Conservation (phyloP, 2,113 vertebrate species). For the Cygnus atratus region DNA sequence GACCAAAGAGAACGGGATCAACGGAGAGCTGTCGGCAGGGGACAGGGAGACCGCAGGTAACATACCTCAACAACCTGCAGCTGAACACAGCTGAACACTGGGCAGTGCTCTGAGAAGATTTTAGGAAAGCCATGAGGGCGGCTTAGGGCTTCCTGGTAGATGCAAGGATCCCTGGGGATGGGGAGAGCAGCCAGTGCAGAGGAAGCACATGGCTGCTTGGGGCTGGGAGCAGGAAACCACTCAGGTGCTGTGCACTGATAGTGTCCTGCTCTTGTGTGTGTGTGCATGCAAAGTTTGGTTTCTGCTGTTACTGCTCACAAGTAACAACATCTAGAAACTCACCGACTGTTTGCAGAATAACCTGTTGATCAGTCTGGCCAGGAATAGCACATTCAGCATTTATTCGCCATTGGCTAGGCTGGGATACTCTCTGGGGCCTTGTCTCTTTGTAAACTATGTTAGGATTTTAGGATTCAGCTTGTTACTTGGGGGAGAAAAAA, state of each 20-base stretch:
- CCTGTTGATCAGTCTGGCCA: background rate
- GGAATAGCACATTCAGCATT: background rate
- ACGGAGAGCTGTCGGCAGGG: conserved; percentile 87
- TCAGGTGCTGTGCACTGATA: background rate
- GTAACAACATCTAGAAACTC: background rate
- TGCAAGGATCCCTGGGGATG: background rate
- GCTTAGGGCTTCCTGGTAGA: background rate
- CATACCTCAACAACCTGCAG: background rate
- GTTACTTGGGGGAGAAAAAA: background rate
- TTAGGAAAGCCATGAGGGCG: background rate
- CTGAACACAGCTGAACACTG: background rate
- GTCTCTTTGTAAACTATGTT: background rate
- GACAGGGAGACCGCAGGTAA: conserved; percentile 94
- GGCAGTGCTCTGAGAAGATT: background rate
- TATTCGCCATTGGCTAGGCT: background rate
- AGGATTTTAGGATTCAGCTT: conserved; percentile 1
- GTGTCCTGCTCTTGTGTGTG: fast-evolving
- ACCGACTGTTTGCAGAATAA: background rate
- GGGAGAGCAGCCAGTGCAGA: background rate
- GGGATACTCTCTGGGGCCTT: background rate
- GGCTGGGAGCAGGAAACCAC: background rate
- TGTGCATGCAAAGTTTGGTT: background rate
- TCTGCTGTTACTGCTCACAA: background rate
- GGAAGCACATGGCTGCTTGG: background rate
- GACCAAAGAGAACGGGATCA: conserved; percentile 94